Evolutionary conservation across 2,888 invertebrate species (phyloP).

Genomic region (Athetis lepigone): DNA sequence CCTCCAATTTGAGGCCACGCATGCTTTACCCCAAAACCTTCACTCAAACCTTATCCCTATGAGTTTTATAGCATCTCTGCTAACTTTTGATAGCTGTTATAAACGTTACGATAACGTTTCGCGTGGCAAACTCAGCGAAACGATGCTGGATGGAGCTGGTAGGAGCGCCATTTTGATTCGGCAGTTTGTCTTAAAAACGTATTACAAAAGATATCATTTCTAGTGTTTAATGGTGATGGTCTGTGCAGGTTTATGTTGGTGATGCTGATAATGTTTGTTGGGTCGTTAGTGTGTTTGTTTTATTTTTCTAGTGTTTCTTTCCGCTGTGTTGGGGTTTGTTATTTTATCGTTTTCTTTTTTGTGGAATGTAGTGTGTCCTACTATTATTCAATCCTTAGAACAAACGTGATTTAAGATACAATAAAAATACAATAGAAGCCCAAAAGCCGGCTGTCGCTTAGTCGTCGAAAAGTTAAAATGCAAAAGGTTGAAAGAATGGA

Average conservation of each 20-base stretch:
- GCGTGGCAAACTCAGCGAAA: slow-evolving; percentile 59
- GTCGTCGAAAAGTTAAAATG: too few relatives aligned
- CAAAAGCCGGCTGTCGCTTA: too few relatives aligned
- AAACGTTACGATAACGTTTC: slow-evolving; percentile 79
- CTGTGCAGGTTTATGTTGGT: slow-evolving; percentile 32
- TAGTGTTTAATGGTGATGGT: slow-evolving; percentile 70
- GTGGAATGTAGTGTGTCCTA: background rate
- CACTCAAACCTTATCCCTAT: slow-evolving; percentile 40
- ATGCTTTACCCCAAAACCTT: slow-evolving; percentile 43
- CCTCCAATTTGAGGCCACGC: slow-evolving; percentile 43
- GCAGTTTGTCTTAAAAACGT: slow-evolving; percentile 76
- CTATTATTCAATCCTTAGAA: too few relatives aligned
- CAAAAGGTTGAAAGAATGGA: too few relatives aligned
- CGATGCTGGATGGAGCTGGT: slow-evolving; percentile 48
- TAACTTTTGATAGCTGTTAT: slow-evolving; percentile 78
- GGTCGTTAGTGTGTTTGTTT: slow-evolving; percentile 45
- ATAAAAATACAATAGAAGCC: too few relatives aligned
- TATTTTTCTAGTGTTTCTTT: slow-evolving; percentile 13
- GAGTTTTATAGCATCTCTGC: slow-evolving; percentile 68
- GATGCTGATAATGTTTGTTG: slow-evolving; percentile 42
- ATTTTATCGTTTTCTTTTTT: background rate
- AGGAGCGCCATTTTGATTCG: slow-evolving; percentile 72
- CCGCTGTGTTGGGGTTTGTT: background rate
- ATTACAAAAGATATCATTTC: slow-evolving; percentile 71
- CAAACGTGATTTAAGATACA: too few relatives aligned